Conservation (phyloP, 2,113 vertebrate species). For the Typhlomys cinereus region DNA sequence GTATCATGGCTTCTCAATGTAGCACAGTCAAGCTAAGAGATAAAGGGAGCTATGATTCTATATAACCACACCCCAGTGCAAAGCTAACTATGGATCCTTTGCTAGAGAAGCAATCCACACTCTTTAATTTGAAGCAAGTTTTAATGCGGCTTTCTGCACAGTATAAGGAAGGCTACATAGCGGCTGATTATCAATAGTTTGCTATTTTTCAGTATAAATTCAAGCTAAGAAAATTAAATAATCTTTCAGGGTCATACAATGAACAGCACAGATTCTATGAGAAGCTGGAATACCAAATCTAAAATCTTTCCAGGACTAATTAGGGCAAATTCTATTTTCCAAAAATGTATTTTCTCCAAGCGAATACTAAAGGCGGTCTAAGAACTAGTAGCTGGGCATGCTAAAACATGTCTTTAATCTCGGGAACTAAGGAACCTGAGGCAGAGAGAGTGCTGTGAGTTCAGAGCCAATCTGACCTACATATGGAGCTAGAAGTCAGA, state of each 20-base stretch:
- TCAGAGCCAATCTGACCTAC: not conserved
- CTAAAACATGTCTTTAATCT: too few relatives aligned
- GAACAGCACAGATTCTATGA: not conserved
- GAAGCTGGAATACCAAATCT: not conserved
- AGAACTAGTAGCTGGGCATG: not conserved
- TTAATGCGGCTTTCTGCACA: not conserved
- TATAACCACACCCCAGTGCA: not conserved
- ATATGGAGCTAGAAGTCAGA: not conserved
- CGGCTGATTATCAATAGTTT: not conserved
- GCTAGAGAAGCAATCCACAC: rapidly evolving
- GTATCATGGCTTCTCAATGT: not conserved
- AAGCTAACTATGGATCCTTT: not conserved
- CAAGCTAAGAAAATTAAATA: not conserved
- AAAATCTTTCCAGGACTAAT: not conserved
- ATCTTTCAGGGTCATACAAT: not conserved
- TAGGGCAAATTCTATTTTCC: not conserved
- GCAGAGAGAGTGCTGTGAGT: too few relatives aligned
- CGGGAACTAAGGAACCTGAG: not conserved
- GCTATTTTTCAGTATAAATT: not conserved
- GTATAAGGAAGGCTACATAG: not conserved
- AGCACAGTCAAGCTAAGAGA: not conserved
- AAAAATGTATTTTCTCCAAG: not conserved
- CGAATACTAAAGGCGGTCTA: not conserved
- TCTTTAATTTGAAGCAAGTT: not conserved
- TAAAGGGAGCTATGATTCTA: not conserved